Evolutionary conservation across 1,140 invertebrate genomes (phyloP).

Genomic region (Campodea augens): DNA sequence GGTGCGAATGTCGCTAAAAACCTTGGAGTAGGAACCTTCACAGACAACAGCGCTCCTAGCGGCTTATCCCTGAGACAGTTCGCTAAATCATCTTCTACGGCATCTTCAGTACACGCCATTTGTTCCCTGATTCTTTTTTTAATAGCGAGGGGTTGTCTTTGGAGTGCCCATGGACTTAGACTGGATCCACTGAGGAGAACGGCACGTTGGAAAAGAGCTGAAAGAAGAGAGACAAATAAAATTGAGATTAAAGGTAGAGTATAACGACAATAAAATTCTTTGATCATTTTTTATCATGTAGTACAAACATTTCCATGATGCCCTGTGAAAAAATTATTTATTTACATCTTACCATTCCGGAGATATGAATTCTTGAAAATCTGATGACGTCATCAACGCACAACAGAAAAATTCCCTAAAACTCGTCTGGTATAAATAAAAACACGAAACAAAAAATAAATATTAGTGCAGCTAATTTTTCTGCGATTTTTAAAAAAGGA

Average conservation of each 20-base stretch:
- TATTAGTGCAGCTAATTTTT: too few relatives aligned
- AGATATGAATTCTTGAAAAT: too few relatives aligned
- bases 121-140: slow-evolving; percentile 59
- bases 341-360: too few relatives aligned
- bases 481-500: too few relatives aligned
- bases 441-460: too few relatives aligned
- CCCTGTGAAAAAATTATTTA: too few relatives aligned
- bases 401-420: too few relatives aligned
- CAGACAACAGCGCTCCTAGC: slow-evolving; percentile 45
- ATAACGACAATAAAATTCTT: too few relatives aligned
- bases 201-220: slow-evolving; percentile 74
- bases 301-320: too few relatives aligned
- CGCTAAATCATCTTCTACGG: slow-evolving; percentile 55
- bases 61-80: slow-evolving; percentile 58
- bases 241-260: background rate
- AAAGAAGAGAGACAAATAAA: slow-evolving; percentile 13
- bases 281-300: too few relatives aligned
- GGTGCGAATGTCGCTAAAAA: slow-evolving; percentile 76
- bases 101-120: slow-evolving; percentile 53
- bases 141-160: slow-evolving; percentile 60
- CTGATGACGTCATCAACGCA: too few relatives aligned
- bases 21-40: slow-evolving; percentile 50
- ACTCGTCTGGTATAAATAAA: too few relatives aligned
- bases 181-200: slow-evolving; percentile 88
- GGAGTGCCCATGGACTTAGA: slow-evolving; percentile 81